Evolutionary conservation across 2,888 invertebrate genomes (phyloP).

Genomic region (Cephus sareptanus): DNA sequence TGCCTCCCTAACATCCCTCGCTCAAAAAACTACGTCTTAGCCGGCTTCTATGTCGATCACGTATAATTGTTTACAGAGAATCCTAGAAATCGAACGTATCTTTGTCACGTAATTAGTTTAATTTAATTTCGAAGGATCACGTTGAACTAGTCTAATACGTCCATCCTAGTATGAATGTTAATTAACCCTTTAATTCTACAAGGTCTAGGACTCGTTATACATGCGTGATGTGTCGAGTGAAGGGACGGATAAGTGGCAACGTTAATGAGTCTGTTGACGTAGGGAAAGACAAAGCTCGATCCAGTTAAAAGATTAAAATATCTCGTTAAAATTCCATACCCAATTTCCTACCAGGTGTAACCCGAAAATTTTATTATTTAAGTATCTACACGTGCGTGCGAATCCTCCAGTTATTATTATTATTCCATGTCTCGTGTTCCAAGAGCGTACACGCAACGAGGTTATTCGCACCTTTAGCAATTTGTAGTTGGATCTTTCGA

Average conservation of each 20-base stretch:
- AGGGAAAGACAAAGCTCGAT: background rate
- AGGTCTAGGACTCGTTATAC: background rate
- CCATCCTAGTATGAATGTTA: background rate
- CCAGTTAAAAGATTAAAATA: background rate
- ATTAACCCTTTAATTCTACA: background rate
- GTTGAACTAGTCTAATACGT: background rate
- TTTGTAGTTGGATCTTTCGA: background rate
- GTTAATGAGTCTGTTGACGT: background rate
- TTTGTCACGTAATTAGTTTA: background rate
- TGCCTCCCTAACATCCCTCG: no score
- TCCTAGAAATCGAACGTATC: background rate
- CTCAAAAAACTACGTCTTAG: no score
- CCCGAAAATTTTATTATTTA: background rate
- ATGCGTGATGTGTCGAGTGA: background rate
- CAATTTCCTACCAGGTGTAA: background rate
- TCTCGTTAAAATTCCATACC: background rate
- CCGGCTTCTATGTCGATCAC: background rate
- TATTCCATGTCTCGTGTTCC: background rate
- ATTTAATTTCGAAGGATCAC: background rate
- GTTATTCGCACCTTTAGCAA: background rate
- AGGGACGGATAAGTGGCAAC: background rate
- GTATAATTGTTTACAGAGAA: background rate
- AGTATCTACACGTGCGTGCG: background rate
- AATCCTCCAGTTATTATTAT: background rate
- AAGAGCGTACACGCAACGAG: background rate